These are phyloP conservation scores for Pholis gunnellus DNA, from an alignment of 2,113 vertebrate species.

Conservation along the genomic window DNA sequence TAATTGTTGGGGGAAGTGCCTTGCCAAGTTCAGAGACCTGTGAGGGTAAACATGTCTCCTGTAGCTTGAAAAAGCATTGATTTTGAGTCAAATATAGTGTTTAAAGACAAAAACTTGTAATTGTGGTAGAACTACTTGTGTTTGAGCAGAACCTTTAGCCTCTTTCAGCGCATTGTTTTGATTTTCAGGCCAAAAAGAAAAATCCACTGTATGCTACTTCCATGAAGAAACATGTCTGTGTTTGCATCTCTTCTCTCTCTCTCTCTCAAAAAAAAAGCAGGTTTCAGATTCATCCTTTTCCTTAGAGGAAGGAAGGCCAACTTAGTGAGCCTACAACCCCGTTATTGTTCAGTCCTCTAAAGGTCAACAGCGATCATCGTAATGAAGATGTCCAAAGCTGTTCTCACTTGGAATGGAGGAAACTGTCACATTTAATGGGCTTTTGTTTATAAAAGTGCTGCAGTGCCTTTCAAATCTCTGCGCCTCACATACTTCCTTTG, in stretches of 20 bases:
- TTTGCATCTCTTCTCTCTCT: neutral
- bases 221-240: neutral
- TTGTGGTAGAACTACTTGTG: neutral
- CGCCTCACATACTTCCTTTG: slow-evolving; percentile 29
- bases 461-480: slow-evolving; percentile 26
- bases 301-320: neutral
- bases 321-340: neutral
- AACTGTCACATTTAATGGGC: slow-evolving; percentile 14
- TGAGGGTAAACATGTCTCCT: slow-evolving; percentile 17
- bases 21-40: slow-evolving; percentile 36
- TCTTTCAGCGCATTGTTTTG: neutral
- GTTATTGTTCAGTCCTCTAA: neutral
- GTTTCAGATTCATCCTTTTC: neutral
- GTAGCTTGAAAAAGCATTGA: neutral
- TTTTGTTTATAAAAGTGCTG: slow-evolving; percentile 25
- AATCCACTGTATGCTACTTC: neutral
- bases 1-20: slow-evolving; percentile 39
- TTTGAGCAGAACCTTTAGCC: neutral
- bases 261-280: neutral
- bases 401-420: slow-evolving; percentile 24
- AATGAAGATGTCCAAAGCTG: neutral
- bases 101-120: neutral
- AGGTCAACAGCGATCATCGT: neutral
- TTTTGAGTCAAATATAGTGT: neutral
- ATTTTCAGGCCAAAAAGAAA: neutral